Conservation (phyloP, 2,888 invertebrate genomes). For the Nephrotoma flavescens region DNA sequence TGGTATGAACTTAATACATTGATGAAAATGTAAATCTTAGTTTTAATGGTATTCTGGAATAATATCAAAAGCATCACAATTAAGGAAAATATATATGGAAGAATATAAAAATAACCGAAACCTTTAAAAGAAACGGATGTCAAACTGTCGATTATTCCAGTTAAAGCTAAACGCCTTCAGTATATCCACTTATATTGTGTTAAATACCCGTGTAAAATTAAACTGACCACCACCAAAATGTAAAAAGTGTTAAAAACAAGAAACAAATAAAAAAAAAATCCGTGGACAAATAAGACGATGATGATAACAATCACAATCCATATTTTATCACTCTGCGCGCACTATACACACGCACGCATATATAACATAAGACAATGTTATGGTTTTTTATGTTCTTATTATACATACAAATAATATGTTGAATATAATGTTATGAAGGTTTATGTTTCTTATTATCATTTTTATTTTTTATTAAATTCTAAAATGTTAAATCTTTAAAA, state of each 20-base stretch:
- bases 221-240: background rate
- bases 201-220: no score
- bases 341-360: background rate
- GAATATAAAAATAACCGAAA: no score
- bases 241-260: background rate
- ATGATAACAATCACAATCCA: background rate
- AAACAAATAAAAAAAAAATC: background rate
- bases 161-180: no score
- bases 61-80: no score
- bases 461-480: background rate
- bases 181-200: no score
- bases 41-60: no score
- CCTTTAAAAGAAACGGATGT: no score
- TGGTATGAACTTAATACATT: no score
- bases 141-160: no score
- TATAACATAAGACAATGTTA: background rate
- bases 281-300: background rate
- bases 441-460: background rate
- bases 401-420: background rate
- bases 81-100: no score
- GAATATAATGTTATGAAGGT: background rate
- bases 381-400: background rate
- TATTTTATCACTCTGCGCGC: background rate
- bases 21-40: no score
- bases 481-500: background rate